Conservation (phyloP, 2,888 invertebrate species). For the Aspidiotus destructor region DNA sequence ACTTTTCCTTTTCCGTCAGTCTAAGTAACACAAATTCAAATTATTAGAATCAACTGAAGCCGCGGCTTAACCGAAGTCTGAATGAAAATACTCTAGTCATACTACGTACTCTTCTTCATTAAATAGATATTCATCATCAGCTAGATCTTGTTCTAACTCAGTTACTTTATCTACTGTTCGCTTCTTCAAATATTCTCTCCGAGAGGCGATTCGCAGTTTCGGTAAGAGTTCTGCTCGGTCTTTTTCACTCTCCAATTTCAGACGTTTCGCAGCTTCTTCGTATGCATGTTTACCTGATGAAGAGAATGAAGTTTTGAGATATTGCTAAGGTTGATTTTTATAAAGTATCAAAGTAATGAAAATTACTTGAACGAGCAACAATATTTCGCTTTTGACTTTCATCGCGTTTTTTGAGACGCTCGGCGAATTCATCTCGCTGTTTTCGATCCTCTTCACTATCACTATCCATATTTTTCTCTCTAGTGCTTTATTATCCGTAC, state of each 20-base stretch:
- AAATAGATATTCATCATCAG: conserved; percentile 93
- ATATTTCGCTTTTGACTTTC: conserved; percentile 77
- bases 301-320: background rate
- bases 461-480: conserved; percentile 7
- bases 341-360: background rate
- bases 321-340: background rate
- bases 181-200: conserved; percentile 89
- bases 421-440: conserved; percentile 90
- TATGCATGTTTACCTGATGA: conserved; percentile 58
- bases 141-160: conserved; percentile 87
- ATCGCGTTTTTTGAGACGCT: conserved; percentile 78
- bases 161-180: conserved; percentile 91
- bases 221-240: conserved; percentile 79
- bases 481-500: too few species aligned
- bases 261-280: conserved; percentile 80
- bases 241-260: conserved; percentile 70
- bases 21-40: conserved; percentile 45
- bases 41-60: too few species aligned
- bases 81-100: too few species aligned
- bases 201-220: conserved; percentile 77
- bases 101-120: conserved; percentile 64
- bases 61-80: too few species aligned
- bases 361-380: conserved; percentile 45
- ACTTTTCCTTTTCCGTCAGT: conserved; percentile 73
- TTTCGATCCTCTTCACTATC: conserved; percentile 66